Conservation (phyloP, 2,113 vertebrate genomes). For the Amblyornis subalaris region DNA sequence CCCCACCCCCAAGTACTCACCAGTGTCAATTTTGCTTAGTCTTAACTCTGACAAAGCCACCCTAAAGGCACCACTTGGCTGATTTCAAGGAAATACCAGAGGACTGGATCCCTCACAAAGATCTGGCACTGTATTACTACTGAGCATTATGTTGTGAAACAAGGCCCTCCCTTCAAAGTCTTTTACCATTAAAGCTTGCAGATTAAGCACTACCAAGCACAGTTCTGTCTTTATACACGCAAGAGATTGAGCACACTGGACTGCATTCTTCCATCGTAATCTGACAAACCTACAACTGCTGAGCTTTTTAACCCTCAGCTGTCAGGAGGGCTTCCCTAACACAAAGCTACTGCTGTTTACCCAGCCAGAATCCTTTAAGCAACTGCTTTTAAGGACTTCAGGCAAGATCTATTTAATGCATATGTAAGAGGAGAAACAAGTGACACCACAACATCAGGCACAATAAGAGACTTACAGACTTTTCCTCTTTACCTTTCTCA, state of each 20-base stretch:
- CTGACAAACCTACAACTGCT: not conserved
- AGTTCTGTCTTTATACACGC: slow-evolving; percentile 5
- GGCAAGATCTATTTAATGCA: not conserved
- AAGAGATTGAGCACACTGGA: not conserved
- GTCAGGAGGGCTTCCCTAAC: not conserved
- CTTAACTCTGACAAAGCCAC: not conserved
- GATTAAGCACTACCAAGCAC: not conserved
- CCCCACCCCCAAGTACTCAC: not conserved
- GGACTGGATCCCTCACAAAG: not conserved
- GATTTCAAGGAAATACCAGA: not conserved
- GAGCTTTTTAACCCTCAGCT: slow-evolving; percentile 8
- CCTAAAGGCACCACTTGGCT: not conserved
- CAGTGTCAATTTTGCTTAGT: not conserved
- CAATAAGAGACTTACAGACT: not conserved
- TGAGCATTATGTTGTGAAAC: not conserved
- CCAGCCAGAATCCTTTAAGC: not conserved
- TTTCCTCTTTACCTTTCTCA: slow-evolving; percentile 63
- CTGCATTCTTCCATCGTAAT: slow-evolving; percentile 14
- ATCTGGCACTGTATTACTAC: not conserved
- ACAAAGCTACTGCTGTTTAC: slow-evolving; percentile 17
- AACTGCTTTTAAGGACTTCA: not conserved
- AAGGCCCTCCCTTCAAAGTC: not conserved
- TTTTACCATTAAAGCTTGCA: not conserved
- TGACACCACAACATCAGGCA: not conserved
- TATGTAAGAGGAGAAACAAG: not conserved